A percentile compares a stretch with the other conserved stretches of the same genome.
phyloP scores from a whole-genome alignment of 2,797 vertebrate species.

The Agapornis canus region DNA sequence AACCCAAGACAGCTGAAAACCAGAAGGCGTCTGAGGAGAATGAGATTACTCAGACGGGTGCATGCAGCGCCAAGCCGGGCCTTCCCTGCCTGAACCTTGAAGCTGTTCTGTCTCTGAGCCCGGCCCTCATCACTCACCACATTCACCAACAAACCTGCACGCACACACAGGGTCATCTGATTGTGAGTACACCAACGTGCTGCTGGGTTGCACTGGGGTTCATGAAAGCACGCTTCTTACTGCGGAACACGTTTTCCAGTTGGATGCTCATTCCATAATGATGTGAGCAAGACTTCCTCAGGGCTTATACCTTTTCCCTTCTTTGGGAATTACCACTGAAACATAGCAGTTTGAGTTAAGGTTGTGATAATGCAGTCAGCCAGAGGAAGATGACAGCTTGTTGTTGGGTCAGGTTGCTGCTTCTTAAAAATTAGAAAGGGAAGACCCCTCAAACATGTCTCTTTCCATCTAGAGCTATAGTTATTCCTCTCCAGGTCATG shows the following conservation, averaged over 20 bases:
- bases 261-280: neutral
- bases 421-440: neutral
- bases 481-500: neutral
- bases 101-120: constrained; percentile 80
- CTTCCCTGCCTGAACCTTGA: constrained; percentile 87
- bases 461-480: neutral
- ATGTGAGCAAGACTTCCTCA: neutral
- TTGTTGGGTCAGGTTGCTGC: neutral
- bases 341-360: neutral
- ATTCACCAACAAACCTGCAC: constrained; percentile 83
- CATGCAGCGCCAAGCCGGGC: constrained; percentile 82
- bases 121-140: constrained; percentile 80
- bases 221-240: neutral
- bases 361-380: neutral
- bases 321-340: neutral
- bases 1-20: constrained; percentile 87
- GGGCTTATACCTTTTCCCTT: neutral
- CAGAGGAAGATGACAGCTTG: neutral
- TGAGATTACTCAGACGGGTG: constrained; percentile 86
- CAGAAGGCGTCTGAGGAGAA: constrained; percentile 87
- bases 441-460: neutral
- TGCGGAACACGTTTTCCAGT: neutral
- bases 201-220: neutral
- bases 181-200: constrained; percentile 78
- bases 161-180: constrained; percentile 84